Conservation (phyloP, 2,888 invertebrate species). For the Trissolcus japonicus region DNA sequence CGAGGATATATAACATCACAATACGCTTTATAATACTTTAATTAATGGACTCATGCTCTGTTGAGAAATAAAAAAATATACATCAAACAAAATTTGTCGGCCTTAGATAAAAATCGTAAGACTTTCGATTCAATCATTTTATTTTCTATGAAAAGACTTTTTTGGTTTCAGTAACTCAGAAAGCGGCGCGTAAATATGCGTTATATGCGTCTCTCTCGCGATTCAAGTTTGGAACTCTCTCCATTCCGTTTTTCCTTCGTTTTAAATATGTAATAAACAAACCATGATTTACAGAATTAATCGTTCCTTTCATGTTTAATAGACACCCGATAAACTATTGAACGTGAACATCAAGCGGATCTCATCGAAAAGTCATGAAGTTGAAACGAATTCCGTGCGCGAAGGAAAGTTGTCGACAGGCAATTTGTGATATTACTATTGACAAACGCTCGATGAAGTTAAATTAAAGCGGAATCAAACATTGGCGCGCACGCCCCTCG, state of each 20-base stretch:
- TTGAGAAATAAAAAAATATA: too few species aligned
- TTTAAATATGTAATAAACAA: constrained; percentile 31
- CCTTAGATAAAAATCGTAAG: too few species aligned
- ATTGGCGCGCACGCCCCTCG: constrained; percentile 36
- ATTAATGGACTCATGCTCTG: constrained; percentile 36
- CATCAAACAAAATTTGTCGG: too few species aligned
- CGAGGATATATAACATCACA: constrained; percentile 26
- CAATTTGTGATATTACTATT: constrained; percentile 72
- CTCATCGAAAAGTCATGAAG: constrained; percentile 55
- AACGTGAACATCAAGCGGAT: constrained; percentile 33
- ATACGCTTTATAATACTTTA: constrained; percentile 45
- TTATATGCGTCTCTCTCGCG: too few species aligned
- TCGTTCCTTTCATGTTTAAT: constrained; percentile 31
- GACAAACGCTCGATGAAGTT: constrained; percentile 71
- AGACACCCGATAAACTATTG: constrained; percentile 54
- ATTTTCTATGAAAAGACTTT: neutral
- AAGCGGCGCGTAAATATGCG: neutral
- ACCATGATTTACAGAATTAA: constrained; percentile 26
- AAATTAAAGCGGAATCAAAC: constrained; percentile 70
- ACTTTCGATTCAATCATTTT: constrained; percentile 3
- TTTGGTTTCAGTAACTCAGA: constrained; percentile 18
- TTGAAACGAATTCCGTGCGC: constrained; percentile 53
- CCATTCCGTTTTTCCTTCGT: constrained; percentile 6
- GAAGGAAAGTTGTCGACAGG: constrained; percentile 63
- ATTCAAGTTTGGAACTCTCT: constrained; percentile 17